Evolutionary conservation across 2,797 vertebrate genomes (phyloP), one percentile per base, ranked within the genome.

Genomic region (Nothura maculosa): DNA sequence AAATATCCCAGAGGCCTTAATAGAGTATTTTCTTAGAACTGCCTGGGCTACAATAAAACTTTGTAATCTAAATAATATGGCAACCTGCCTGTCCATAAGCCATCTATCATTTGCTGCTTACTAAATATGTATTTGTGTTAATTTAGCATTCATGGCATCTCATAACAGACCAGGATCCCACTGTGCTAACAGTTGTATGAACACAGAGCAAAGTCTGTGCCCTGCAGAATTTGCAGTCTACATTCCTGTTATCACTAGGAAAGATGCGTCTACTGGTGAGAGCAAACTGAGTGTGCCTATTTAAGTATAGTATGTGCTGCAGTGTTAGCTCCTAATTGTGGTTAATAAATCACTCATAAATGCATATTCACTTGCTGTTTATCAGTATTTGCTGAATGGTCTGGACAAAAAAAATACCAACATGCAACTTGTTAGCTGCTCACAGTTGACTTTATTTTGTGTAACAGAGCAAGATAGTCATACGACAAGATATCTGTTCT

Each of bases 51-150:
- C 3, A 62, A 68, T n/a, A 80, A 87, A 87, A 62, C 68, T 91
- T 88, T 36, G 52, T 79, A 93, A 92, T 89, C 77, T 87, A 92
- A 95, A 94, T 91, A 91, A 81, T 25, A 62, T 12, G 5, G 57
- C 67, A 87, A 75, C 24, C 83, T 74, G 74, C 55, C 82, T 88
- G 80, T 91, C 93, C 94, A 88, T 77, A 93, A 79, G 93, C 57
- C 52, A 76, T 89, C 82, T 76, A 19, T 93, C 90, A 87, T 85
- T 92, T 92, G 52, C 81, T 93, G 75, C 78, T 93, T 94, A 28
- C 94, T 96, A 90, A 91, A 94, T 91, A 95, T 74, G 77, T 91
- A 90, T 93, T 92, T 88, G 75, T 82, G 90, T 82, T 90, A 92
- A 95, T 93, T 93, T 85, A 86, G 85, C 77, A 91, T 92, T 92